Evolutionary conservation across 2,797 vertebrate genomes (phyloP), one percentile per base, ranked within the genome.

Genomic region (Loris lydekkerianus): DNA sequence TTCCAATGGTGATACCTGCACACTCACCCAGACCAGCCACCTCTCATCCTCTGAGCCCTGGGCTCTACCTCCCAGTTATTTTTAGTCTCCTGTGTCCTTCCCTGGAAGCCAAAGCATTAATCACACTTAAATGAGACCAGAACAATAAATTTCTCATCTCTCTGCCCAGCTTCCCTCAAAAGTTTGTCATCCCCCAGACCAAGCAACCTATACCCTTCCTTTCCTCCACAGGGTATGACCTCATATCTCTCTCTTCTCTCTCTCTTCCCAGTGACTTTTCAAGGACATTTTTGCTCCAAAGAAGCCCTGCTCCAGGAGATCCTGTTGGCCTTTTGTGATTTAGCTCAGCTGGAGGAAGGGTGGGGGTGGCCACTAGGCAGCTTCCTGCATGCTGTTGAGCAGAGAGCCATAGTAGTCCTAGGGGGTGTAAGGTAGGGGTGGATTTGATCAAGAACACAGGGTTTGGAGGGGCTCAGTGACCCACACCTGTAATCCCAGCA

Each of bases 81-180:
- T 98, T 98, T 97, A 97, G 95, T 90, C 86, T 97, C 97, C 85
- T 29, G 27, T 91, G 67, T 96, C 97, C 96, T 98, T 94, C n/a
- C 86, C 96, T 87, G 70, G 96, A 97, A 97, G 91, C 81, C 95
- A 95, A 97, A 93, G 96, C 94, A 98, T 98, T 98, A 97, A 97
- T 97, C 96, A 97, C 92, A 90, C 94, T 97, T 85, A 98, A 97
- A 94, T 96, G 69, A 93, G 96, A 97, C 92, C 70, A 88, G 96
- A 97, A 90, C 95, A 95, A 97, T 97, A 93, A 97, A 92, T 97
- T 92, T 78, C 61, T 89, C 88, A 78, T 95, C 95, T 89, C 76
- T 84, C 37, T 72, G 78, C 78, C 69, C 85, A 58, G 85, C 91
- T 96, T 95, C 94, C 97, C 92, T 97, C 72, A 95, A 96, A 93